Base-by-base conservation (phyloP, 2,113 vertebrate species). In the Platycercus adscitus region DNA sequence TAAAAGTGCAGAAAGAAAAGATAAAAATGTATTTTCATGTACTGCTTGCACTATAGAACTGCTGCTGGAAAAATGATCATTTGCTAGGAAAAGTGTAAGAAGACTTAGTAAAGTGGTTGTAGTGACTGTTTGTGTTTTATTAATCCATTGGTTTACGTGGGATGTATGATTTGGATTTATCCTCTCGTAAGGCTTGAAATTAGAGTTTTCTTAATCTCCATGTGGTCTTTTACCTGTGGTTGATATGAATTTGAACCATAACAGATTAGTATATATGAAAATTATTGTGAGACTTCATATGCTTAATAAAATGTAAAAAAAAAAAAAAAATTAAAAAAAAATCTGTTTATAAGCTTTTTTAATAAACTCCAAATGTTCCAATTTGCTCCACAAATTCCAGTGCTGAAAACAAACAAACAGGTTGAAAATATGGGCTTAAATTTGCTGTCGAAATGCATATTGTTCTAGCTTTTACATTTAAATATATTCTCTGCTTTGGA, bases 231-330 rank as follows among this genome's bases (percentile, higher is more conserved):
- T 66, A 58, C 63, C n/a, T 90, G 66, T 93, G 52, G 12, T 52
- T 92, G 55, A 9, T 86, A 83, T 55, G 72, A 92, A 84, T 86
- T 66, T 93, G 80, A 93, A 68, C 23, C 13, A 43, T 55, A 88
- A 78, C 1, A 24, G 19, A 82, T 43, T 80, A 65, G 33, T 86
- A 88, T 88, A 33, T 65, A 86, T 6, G 31, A 18, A 90, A 88
- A 88, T 70, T 58, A 70, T 29, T 86, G 88, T 94, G 55, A 86
- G 53, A 91, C 15, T 86, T 88, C 71, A 82, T 63, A 81, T 63
- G 41, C 53, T 91, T 66, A 96, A 97, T 97, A 95, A 97, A 96
- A 78, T 35, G 7, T 23, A n/a, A 23, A 23, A 58, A n/a, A 56
- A 58, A 58, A 58, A 39, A 39, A 39, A 39, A 8, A 33, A 7